Base-by-base conservation (phyloP, 2,113 vertebrate genomes). In the Notarius quadriscutis region DNA sequence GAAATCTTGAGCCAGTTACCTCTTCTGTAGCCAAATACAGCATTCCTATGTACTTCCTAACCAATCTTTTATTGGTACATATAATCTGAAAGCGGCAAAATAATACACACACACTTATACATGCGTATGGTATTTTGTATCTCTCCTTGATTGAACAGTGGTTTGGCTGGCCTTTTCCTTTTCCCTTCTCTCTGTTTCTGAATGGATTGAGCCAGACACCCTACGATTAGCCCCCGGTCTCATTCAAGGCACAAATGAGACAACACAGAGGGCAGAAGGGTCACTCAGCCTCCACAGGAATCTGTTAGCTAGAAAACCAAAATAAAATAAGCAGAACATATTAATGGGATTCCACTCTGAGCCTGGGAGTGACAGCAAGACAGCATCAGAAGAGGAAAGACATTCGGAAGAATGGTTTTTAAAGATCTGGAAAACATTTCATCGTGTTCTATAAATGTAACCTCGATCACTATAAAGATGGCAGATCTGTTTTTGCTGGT, bases 171-270 rank as follows among this genome's bases (percentile, higher is more conserved):
- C 57, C 71, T 82, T 60, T 84, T 57, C 30, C 51, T 51, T 27
- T 10, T 62, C 67, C 51, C 48, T 53, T 75, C 77, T 34, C 55
- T 58, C 41, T 55, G 81, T 53, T 75, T 60, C 41, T 80, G 41
- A 27, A 80, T 58, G 60, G 63, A 86, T 87, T 41, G 63, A 81
- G 25, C 82, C 53, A 83, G 79, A 72, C 27, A 84, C 69, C 86
- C 86, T 90, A 75, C 83, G 69, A 90, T 90, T 90, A 90, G 48
- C 41, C 81, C 74, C 83, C 25, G 9, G 51, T 57, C 65, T 67
- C 67, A 7, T 69, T 80, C 86, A 51, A 87, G 86, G 51, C 53
- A 15, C 83, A 86, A 87, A 86, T 80, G 87, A 90, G 84, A 86
- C 51, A 75, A 86, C 87, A 86, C 1, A 7, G 15, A 69, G 63